A percentile compares a stretch with the other conserved stretches of the same genome.
These are phyloP conservation scores for Acanthurus leucopareius DNA, from an alignment of 2,797 vertebrate genomes.

Conservation along the genomic window DNA sequence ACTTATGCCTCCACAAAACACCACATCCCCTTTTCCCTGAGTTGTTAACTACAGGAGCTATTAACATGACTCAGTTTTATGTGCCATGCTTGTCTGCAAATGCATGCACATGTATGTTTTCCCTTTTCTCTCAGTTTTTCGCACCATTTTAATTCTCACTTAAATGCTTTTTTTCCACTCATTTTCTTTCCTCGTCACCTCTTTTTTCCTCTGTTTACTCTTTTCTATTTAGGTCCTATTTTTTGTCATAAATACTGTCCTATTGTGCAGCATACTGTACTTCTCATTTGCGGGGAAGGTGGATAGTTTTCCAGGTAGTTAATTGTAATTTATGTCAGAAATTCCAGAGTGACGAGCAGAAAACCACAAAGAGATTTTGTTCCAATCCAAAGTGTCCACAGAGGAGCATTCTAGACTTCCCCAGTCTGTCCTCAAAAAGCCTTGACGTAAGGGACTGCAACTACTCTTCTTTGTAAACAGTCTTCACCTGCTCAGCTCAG, in stretches of 20 bases:
- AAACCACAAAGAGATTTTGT: constrained; percentile 72
- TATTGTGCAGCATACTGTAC: constrained; percentile 41
- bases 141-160: neutral
- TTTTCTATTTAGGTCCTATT: constrained; percentile 1
- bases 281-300: constrained; percentile 53
- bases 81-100: constrained; percentile 70
- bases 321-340: constrained; percentile 80
- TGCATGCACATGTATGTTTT: constrained; percentile 65
- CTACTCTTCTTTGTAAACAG: constrained; percentile 29
- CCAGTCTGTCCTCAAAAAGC: constrained; percentile 60
- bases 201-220: constrained; percentile 4
- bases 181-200: neutral
- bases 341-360: constrained; percentile 68
- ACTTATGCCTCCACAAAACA: constrained; percentile 80
- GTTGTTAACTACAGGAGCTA: constrained; percentile 84
- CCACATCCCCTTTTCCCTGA: constrained; percentile 80
- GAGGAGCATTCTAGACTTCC: constrained; percentile 56
- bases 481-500: constrained; percentile 33
- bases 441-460: constrained; percentile 9
- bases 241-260: constrained; percentile 6
- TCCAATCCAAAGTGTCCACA: constrained; percentile 63
- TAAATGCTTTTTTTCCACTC: constrained; percentile 3
- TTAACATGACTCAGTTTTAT: constrained; percentile 82
- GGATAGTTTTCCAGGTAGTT: constrained; percentile 75
- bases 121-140: constrained; percentile 41